Percentiles rank a stretch among this genome's conserved stretches.
These are phyloP conservation scores for Paramuricea clavata DNA, from an alignment of 92 coral and sea anemone species.

Conservation along the genomic window DNA sequence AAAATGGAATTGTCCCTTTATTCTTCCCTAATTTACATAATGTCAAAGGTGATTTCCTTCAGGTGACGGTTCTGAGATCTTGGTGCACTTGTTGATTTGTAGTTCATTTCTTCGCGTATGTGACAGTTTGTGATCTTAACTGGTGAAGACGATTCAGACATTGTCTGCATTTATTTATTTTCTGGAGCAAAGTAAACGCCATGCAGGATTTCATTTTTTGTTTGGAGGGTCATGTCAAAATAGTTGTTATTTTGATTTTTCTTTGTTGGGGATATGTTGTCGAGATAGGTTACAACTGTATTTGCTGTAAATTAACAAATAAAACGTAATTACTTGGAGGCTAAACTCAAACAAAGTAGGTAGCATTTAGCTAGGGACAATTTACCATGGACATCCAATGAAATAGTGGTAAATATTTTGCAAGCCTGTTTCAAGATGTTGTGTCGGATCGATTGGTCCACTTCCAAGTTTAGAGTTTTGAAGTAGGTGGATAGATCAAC, in stretches of 20 bases:
- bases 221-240: constrained; percentile 68
- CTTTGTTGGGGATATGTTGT: constrained; percentile 63
- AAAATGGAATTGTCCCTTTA: too few species aligned
- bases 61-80: constrained; percentile 3
- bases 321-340: background rate
- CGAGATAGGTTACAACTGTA: constrained; percentile 66
- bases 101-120: background rate
- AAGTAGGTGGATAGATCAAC: background rate
- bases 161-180: constrained; percentile 52
- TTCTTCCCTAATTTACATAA: background rate
- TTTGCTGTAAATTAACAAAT: background rate
- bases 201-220: constrained; percentile 51
- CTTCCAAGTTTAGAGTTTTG: too few species aligned
- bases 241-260: constrained; percentile 61
- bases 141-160: constrained; percentile 52
- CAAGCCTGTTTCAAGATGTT: background rate
- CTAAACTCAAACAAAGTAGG: background rate
- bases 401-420: background rate
- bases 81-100: constrained; percentile 8
- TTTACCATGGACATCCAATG: background rate
- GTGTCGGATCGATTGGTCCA: too few species aligned
- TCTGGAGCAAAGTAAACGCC: constrained; percentile 69
- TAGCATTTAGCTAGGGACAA: background rate
- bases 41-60: background rate
- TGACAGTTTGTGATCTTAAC: constrained; percentile 8